Conservation (phyloP, 2,113 vertebrate species). For the Elanoides forficatus region DNA sequence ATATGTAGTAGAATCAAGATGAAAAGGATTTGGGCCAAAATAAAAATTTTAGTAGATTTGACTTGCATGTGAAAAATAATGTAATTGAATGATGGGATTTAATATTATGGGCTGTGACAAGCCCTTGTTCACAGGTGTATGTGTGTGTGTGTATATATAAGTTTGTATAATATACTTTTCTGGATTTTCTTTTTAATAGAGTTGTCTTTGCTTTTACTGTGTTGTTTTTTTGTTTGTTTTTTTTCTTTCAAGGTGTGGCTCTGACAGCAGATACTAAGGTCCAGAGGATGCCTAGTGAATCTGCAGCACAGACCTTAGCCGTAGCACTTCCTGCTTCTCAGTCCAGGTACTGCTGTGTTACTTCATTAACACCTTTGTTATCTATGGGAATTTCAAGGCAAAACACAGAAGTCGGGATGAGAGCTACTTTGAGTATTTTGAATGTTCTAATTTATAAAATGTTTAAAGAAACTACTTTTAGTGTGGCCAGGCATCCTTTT, state of each 20-base stretch:
- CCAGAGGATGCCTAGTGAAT: slow-evolving; percentile 94
- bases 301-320: slow-evolving; percentile 87
- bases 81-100: neutral
- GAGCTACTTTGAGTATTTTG: neutral
- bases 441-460: neutral
- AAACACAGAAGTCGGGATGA: neutral
- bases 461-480: neutral
- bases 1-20: neutral
- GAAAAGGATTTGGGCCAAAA: neutral
- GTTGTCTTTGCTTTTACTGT: neutral
- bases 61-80: neutral
- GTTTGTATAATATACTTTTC: neutral
- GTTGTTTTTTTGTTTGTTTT: neutral
- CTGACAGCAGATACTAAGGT: slow-evolving; percentile 93
- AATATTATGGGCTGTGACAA: neutral
- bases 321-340: slow-evolving; percentile 87
- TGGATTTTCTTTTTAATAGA: neutral
- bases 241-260: slow-evolving; percentile 79
- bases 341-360: slow-evolving; percentile 77
- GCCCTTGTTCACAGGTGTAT: neutral
- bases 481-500: neutral
- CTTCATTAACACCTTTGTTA: neutral
- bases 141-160: neutral
- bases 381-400: neutral
- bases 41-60: neutral